Percentiles rank a stretch among this genome's conserved stretches.
Evolutionary conservation across 23 tunicate species (phyloP).

Genomic region (Ciona savignyi): DNA sequence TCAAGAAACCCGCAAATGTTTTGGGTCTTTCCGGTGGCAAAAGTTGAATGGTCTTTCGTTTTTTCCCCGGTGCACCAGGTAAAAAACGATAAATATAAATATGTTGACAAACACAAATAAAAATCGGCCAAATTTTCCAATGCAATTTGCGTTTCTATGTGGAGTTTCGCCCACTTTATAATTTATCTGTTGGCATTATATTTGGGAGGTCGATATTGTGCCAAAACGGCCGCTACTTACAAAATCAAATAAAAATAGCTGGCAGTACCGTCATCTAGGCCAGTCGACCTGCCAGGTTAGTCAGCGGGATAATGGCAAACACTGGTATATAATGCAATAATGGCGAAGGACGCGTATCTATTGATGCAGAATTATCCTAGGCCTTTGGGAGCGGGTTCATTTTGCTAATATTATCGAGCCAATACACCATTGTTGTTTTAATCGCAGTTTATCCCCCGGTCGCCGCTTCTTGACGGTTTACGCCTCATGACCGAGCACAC

Average conservation of each 20-base stretch:
- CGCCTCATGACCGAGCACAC: slow-evolving; percentile 19
- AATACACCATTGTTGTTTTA: slow-evolving; percentile 18
- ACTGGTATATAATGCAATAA: slow-evolving; percentile 15
- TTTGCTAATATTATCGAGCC: slow-evolving; percentile 42
- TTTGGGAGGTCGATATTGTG: not conserved
- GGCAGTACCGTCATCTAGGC: not conserved
- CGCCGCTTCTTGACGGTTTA: not conserved
- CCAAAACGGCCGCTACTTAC: not conserved
- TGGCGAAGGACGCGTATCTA: not conserved
- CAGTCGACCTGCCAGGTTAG: not conserved
- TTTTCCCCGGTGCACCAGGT: no score
- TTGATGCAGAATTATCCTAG: not conserved
- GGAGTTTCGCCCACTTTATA: not conserved
- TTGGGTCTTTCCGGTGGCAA: no score
- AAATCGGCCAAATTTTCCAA: no score
- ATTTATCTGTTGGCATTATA: not conserved
- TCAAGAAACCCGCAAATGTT: no score
- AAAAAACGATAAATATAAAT: not conserved
- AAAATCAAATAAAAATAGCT: not conserved
- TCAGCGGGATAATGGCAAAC: not conserved
- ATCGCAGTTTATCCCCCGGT: slow-evolving; percentile 29
- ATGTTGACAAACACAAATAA: no score
- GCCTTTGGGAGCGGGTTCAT: slow-evolving; percentile 16
- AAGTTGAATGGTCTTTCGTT: no score
- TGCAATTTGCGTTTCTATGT: not conserved